Evolutionary conservation across 2,888 invertebrate species (phyloP).

Genomic region (Pseudococcus longispinus): DNA sequence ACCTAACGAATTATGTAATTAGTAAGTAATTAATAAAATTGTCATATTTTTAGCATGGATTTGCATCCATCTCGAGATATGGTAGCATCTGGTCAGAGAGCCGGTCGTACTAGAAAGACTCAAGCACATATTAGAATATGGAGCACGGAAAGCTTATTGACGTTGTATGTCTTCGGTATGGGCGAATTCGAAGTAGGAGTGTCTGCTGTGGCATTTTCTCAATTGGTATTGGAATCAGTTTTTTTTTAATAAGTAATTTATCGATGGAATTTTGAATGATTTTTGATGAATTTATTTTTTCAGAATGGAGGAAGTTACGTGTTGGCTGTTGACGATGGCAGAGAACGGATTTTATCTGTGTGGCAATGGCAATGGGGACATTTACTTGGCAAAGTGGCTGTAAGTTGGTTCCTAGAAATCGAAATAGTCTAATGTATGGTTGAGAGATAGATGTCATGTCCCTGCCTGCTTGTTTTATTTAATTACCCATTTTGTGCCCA

Average conservation of each 20-base stretch:
- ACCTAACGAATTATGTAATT: neutral
- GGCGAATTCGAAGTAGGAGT: constrained; percentile 88
- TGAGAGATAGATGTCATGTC: too few relatives aligned
- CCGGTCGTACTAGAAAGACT: constrained; percentile 81
- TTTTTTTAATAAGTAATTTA: neutral
- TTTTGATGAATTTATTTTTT: constrained; percentile 58
- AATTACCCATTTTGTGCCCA: too few relatives aligned
- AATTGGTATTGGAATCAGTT: constrained; percentile 70
- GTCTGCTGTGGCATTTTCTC: constrained; percentile 87
- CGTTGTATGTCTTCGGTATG: constrained; percentile 88
- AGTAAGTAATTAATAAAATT: neutral
- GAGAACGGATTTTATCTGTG: constrained; percentile 87
- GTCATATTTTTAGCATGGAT: constrained; percentile 72
- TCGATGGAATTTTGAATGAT: neutral
- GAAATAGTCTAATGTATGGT: too few relatives aligned
- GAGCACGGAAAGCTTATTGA: constrained; percentile 88
- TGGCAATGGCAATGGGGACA: constrained; percentile 97
- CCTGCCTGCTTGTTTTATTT: too few relatives aligned
- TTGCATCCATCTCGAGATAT: constrained; percentile 86
- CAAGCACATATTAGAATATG: constrained; percentile 91
- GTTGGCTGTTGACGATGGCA: constrained; percentile 85
- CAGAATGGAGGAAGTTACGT: constrained; percentile 92
- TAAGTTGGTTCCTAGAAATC: constrained; percentile 66
- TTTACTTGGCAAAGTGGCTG: constrained; percentile 90
- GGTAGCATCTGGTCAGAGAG: constrained; percentile 88